phyloP scores from a whole-genome alignment of 2,113 vertebrate genomes.

The Microtus oregoni region DNA sequence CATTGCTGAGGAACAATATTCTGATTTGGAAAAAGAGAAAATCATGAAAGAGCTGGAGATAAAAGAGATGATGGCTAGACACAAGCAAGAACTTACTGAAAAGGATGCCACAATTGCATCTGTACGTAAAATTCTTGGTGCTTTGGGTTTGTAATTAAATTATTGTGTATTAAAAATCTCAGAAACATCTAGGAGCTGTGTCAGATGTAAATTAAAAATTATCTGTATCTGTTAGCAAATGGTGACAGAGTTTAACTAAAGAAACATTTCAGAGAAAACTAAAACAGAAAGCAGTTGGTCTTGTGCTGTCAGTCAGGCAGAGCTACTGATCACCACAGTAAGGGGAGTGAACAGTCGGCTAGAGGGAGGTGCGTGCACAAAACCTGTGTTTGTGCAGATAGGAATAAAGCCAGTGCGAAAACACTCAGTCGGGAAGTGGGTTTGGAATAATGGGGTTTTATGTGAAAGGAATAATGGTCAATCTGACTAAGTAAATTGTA shows the following conservation, averaged over 20 bases:
- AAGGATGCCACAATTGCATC: slow-evolving; percentile 96
- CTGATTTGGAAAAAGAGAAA: slow-evolving; percentile 99
- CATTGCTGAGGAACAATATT: slow-evolving; percentile 99
- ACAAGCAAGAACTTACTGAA: slow-evolving; percentile 96
- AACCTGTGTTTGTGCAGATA: neutral
- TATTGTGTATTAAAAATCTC: neutral
- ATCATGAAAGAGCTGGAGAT: slow-evolving; percentile 99
- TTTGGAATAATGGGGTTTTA: neutral
- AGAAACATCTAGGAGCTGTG: neutral
- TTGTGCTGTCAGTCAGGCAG: neutral
- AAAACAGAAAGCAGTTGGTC: neutral
- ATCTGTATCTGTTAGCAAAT: neutral
- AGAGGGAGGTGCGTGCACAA: neutral
- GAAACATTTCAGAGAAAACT: neutral
- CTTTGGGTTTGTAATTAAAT: neutral
- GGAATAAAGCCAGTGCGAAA: neutral
- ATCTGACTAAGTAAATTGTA: neutral
- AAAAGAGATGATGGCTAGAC: slow-evolving; percentile 99
- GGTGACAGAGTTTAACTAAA: neutral
- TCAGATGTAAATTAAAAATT: neutral
- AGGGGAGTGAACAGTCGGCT: neutral
- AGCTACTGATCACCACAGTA: neutral
- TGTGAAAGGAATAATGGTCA: neutral
- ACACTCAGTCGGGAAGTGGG: neutral
- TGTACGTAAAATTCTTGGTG: slow-evolving; percentile 86